Base-by-base conservation (phyloP, 2,888 invertebrate genomes). In the Minunthozetes semirufus region DNA sequence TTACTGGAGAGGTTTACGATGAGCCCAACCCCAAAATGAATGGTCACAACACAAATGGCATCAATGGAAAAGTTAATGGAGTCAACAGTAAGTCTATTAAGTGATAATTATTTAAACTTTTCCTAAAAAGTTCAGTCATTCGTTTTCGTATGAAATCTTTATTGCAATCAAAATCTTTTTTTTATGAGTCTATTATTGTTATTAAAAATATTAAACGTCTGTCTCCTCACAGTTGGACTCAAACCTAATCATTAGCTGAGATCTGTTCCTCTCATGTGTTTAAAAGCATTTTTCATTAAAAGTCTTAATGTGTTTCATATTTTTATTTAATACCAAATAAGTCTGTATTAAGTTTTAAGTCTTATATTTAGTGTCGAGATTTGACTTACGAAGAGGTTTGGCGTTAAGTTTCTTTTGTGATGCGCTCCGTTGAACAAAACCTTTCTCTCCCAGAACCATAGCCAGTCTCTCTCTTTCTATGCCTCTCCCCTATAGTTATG, bases 1-100 rank as follows among this genome's bases (percentile, higher is more conserved):
- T 77, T 66, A 77, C 77, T 46, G 77, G 77, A 13, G 76, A 76
- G 48, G 76, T 77, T 22, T 76, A 75, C 46, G 76, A 68, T n/a
- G 56, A 74, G 17, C 50, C 46, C 25, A 72, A 42, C 1, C 5
- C 15, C 15, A 59, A 56, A 68, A 1, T 11, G 9, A 68, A 70
- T 25, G 70, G 70, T 46, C 48, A 48, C 48, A 70, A 38, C 19
- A 42, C 17, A 11, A 63, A 66, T 33, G 74, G 56, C 38, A 70
- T 50, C 50, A 56, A 27, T 19, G 75, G 53, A n/a, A 75, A 72
- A 42, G 46, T 22, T 29, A 75, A 75, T 75, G 75, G 75, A 56
- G 38, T 72, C 56, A 68, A 68, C 68, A 42, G 68, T 42, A 46
- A 68, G 42, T 0, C n/a, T 46, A 3, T 63, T 63, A 63, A 59